Evolutionary conservation across 2,113 vertebrate species (phyloP), one percentile per base, ranked within the genome.

Genomic region (Mandrillus leucophaeus): DNA sequence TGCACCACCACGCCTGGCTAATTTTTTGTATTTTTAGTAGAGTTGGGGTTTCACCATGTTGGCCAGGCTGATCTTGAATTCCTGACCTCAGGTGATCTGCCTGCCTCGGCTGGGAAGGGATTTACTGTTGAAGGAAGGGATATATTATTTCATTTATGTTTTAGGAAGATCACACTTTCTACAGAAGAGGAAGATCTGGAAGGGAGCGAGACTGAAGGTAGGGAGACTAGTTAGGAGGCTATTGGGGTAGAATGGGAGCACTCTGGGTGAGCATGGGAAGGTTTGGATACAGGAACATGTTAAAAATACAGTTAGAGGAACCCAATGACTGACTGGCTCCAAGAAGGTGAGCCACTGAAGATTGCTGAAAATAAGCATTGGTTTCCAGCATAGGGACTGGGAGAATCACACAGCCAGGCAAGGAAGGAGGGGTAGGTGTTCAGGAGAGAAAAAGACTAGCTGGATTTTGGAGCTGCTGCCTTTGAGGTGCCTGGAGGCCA

Each of bases 281-380:
- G 50, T 17, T 6, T 50, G 30, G 14, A 64, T 23, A 2, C n/a
- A n/a, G 40, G 50, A 38, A 25, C 6, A 7, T 45, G 38, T 17
- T 50, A 20, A 52, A 85, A 16, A 52, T 30, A 40, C 45, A 43
- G 25, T 22, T 18, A 45, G 2, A 40, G 5, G 48, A 23, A 55
- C 22, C 35, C 0, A 1, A 0, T 11, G 76, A 18, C 52, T 32
- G 5, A 9, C 1, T 6, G 32, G 17, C n/a, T 50, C 1, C 6
- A 18, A 82, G 18, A 79, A 66, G 23, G 8, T 6, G 38, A 64
- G 38, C 5, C 32, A 12, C 6, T 23, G 22, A 50, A n/a, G 22
- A 82, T 6, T 43, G 4, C 55, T 9, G 64, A 64, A 22, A 17
- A 32, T 11, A 14, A 68, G 8, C 22, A 2, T 1, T 18, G 2